These are phyloP conservation scores for Dioctria rufipes DNA, from an alignment of 2,888 invertebrate species.

Conservation along the genomic window DNA sequence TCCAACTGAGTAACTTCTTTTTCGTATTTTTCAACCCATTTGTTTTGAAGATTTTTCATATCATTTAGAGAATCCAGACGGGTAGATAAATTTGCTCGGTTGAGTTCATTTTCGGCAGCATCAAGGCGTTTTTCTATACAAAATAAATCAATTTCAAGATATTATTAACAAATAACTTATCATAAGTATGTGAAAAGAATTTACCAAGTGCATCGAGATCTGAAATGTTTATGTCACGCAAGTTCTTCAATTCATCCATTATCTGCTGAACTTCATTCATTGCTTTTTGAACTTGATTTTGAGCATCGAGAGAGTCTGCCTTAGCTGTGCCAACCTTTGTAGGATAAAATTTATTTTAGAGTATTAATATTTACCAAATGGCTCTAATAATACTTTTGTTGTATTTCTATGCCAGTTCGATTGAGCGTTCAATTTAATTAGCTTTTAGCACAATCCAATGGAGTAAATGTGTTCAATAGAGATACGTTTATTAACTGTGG, in stretches of 20 bases:
- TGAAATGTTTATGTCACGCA: constrained; percentile 80
- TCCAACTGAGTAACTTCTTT: constrained; percentile 81
- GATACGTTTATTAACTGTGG: too few relatives aligned
- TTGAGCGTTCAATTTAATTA: too few relatives aligned
- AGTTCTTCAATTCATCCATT: constrained; percentile 81
- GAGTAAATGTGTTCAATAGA: too few relatives aligned
- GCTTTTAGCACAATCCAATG: too few relatives aligned
- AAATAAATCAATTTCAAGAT: not conserved
- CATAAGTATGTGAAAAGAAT: not conserved
- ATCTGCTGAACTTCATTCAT: constrained; percentile 84
- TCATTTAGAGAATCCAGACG: constrained; percentile 82
- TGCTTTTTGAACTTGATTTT: constrained; percentile 86
- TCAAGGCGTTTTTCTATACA: constrained; percentile 77
- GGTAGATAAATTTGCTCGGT: constrained; percentile 81
- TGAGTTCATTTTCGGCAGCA: constrained; percentile 80
- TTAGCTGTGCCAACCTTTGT: constrained; percentile 89
- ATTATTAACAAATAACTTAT: too few relatives aligned
- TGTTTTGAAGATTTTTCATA: constrained; percentile 79
- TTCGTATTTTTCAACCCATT: constrained; percentile 85
- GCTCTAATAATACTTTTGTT: too few relatives aligned
- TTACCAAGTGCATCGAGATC: constrained; percentile 77
- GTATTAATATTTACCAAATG: not conserved
- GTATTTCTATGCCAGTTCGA: not conserved
- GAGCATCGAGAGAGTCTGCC: constrained; percentile 85
- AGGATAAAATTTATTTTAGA: constrained; percentile 22